phyloP scores from a whole-genome alignment of 2,113 vertebrate species.

The Epinephelus cyanopodus region DNA sequence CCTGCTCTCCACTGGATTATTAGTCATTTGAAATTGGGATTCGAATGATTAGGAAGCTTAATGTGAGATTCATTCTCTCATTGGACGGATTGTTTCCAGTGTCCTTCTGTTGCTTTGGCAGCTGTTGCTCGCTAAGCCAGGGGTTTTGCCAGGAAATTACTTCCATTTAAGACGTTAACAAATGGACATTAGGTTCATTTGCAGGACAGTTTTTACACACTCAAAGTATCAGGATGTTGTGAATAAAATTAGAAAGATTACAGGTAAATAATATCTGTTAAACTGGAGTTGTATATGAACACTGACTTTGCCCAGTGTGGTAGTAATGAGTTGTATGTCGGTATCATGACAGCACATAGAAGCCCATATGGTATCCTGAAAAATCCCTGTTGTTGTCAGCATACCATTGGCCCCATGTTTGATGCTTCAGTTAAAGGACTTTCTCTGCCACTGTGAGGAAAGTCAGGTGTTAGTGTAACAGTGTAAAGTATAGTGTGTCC shows the following conservation, averaged over 20 bases:
- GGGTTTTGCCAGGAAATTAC: constrained; percentile 47
- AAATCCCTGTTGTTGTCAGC: constrained; percentile 21
- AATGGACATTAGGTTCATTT: constrained; percentile 41
- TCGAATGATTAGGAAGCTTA: constrained; percentile 44
- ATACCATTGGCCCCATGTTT: constrained; percentile 53
- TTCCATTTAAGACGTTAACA: constrained; percentile 31
- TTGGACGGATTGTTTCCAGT: constrained; percentile 51
- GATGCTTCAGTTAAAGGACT: constrained; percentile 55
- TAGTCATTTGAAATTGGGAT: constrained; percentile 52
- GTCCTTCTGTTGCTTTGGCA: constrained; percentile 64
- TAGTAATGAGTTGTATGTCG: not conserved
- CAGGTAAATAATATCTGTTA: not conserved
- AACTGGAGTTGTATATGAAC: not conserved
- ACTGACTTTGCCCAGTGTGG: not conserved
- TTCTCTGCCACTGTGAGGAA: constrained; percentile 55
- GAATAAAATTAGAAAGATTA: constrained; percentile 3
- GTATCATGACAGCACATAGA: constrained; percentile 9
- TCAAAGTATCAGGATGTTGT: constrained; percentile 25
- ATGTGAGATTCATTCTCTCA: constrained; percentile 28
- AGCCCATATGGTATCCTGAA: constrained; percentile 23
- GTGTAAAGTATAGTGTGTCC: constrained; percentile 39
- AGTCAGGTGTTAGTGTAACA: constrained; percentile 49
- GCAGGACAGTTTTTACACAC: not conserved
- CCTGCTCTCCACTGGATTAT: constrained; percentile 63
- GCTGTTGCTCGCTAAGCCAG: constrained; percentile 64